These are phyloP conservation scores for Maccullochella peelii DNA, from an alignment of 2,113 vertebrate genomes.

Conservation along the genomic window DNA sequence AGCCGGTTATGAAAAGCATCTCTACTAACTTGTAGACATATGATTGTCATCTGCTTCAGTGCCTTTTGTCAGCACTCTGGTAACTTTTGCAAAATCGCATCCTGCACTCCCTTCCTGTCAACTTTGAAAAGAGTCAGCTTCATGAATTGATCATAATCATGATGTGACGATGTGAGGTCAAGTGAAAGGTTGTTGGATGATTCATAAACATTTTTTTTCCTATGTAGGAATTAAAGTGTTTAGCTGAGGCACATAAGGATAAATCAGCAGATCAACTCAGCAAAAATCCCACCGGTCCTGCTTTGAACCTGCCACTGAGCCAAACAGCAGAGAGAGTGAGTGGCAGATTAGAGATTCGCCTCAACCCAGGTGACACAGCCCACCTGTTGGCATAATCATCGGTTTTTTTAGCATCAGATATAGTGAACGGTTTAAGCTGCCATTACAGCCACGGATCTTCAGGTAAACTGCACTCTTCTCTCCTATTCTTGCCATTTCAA, in stretches of 20 bases:
- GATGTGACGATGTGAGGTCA: conserved; percentile 27
- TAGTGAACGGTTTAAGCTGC: background rate
- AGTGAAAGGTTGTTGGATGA: conserved; percentile 26
- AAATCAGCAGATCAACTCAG: background rate
- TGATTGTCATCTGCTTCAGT: conserved; percentile 17
- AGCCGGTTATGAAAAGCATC: background rate
- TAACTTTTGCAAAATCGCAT: background rate
- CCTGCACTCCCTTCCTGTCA: background rate
- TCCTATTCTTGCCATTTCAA: conserved; percentile 21
- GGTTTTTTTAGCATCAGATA: background rate
- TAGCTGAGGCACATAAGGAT: conserved; percentile 24
- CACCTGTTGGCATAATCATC: conserved; percentile 11
- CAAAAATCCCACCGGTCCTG: background rate
- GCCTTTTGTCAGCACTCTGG: conserved; percentile 4
- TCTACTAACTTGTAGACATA: background rate
- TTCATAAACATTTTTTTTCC: conserved; percentile 11
- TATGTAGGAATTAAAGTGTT: conserved; percentile 13
- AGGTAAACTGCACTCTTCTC: background rate
- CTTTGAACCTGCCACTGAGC: conserved; percentile 37
- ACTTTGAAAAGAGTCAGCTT: background rate
- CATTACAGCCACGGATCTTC: conserved; percentile 4
- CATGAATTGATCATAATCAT: conserved; percentile 25
- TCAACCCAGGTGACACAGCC: conserved; percentile 16
- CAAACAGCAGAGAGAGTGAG: conserved; percentile 14
- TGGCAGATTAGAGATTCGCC: conserved; percentile 45